Evolutionary conservation across 1,140 invertebrate species (phyloP), one percentile per base, ranked within the genome.

Genomic region (Nixonia krombeini): DNA sequence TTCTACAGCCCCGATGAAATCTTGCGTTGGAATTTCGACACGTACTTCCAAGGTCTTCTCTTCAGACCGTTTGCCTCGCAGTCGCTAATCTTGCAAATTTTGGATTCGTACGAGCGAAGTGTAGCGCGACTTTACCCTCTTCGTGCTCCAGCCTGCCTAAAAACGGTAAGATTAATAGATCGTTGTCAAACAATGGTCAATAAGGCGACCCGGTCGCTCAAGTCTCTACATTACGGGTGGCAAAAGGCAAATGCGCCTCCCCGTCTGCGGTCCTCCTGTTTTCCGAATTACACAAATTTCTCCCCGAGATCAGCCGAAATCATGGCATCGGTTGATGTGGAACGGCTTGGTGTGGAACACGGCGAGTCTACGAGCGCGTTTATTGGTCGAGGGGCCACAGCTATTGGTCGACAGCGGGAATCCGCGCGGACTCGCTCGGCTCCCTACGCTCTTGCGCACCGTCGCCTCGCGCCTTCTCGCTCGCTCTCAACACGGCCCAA

Each of bases 381-480:
- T 18, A 55, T 63, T 63, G 41, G 50, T 41, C 29, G 15, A 10
- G 5, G 3, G n/a, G 9, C 9, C 0, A 9, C n/a, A 0, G 4
- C 18, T 29, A 76, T 80, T 78, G 72, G 78, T 55, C 59, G 49
- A 2, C 0, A 17, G 2, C 1, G 21, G 13, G 16, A 69, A 47
- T 84, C 82, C 83, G 69, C 82, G 82, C 78, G 82, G 83, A 83
- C 67, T 69, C 17, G 7, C 16, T n/a, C 37, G 37, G 46, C 21
- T 53, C 51, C 42, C 44, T 45, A n/a, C 9, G 9, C 12, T 13
- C 9, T 47, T 9, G n/a, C 42, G 37, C 57, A 44, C 50, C 52
- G 47, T 46, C 58, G 47, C 45, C 37, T 21, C 12, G 37, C 45
- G 37, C 57, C 47, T 45, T 56, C 56, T 46, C 61, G 49, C 45